These are phyloP conservation scores for Elanoides forficatus DNA, from an alignment of 2,113 vertebrate genomes.

Conservation along the genomic window DNA sequence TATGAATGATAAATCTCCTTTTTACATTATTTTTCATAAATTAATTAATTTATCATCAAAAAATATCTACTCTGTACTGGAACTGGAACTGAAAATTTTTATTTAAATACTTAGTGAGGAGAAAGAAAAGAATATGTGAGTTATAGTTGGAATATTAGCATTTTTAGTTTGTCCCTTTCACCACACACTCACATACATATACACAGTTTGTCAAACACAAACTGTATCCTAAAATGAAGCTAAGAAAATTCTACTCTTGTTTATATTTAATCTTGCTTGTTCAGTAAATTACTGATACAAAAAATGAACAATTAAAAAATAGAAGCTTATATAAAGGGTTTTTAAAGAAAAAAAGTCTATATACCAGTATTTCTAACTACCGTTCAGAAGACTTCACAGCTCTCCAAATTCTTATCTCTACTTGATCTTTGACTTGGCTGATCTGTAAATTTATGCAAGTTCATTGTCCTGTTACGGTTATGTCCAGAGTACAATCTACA, in stretches of 20 bases:
- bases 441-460: neutral
- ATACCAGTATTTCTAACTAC: neutral
- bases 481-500: neutral
- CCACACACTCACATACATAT: neutral
- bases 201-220: neutral
- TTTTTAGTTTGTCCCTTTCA: neutral
- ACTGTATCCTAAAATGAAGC: neutral
- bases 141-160: neutral
- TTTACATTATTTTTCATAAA: neutral
- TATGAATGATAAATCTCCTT: neutral
- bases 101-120: neutral
- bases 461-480: neutral
- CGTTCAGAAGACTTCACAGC: neutral
- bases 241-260: neutral
- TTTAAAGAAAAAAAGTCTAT: neutral
- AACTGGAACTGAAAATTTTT: neutral
- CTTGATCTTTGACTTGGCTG: neutral
- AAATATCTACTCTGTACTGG: neutral
- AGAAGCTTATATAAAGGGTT: accelerated
- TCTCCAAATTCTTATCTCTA: neutral
- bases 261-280: neutral
- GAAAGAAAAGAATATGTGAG: neutral
- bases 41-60: neutral
- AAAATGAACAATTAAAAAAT: neutral
- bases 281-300: neutral